Evolutionary conservation across 2,888 invertebrate genomes (phyloP), one percentile per base, ranked within the genome.

Genomic region (Lymantria dispar): DNA sequence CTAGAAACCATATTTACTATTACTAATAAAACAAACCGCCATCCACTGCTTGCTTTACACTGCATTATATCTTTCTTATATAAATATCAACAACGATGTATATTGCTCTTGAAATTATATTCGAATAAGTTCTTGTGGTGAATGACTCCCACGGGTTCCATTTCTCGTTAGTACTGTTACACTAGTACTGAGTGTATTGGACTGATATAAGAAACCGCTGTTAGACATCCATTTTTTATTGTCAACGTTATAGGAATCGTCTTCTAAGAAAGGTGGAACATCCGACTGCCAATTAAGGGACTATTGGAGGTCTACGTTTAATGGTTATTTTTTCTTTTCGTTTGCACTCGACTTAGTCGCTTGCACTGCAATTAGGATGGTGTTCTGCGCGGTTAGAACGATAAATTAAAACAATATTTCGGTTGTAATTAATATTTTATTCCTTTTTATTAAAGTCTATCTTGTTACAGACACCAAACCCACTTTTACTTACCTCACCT

Each of bases 141-240:
- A 42, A 43, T 37, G 45, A 45, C 38, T 38, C 66, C 53, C 68
- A 68, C 59, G 67, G 54, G 54, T 67, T 67, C 59, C 58, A 52
- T 70, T 68, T 64, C 68, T 64, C 45, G 56, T 64, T 60, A 61
- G 43, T 52, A 58, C 60, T 50, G 58, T 60, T 67, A 62, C n/a
- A n/a, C n/a, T n/a, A n/a, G n/a, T n/a, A n/a, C n/a, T n/a, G 48
- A 50, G 54, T 53, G 50, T 54, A 45, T 52, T 49, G 45, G 50
- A 52, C 31, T 54, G 65, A 52, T 55, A 69, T 54, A 62, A 58
- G 64, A 60, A 57, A 60, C 67, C 46, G 45, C 39, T 52, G 54
- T 48, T 54, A 36, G 42, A 43, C 45, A 48, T 50, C 22, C 40
- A 56, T 58, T 60, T 63, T 63, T 64, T 62, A 60, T 58, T 47